phyloP scores from a whole-genome alignment of 2,797 vertebrate species.

The Neopelma chrysocephalum region DNA sequence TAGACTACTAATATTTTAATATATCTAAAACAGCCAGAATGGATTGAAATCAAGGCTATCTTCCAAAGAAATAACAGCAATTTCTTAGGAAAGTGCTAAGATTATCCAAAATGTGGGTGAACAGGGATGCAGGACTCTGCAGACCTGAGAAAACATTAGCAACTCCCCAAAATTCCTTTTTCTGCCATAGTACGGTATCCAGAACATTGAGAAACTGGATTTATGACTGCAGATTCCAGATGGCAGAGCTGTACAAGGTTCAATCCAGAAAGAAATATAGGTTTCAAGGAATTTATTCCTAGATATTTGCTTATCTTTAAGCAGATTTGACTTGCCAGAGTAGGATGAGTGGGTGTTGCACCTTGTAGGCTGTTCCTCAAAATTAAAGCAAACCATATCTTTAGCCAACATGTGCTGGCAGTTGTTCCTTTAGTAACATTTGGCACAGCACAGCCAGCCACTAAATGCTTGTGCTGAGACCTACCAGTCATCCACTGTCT shows the following conservation, averaged over 20 bases:
- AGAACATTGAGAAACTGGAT: not conserved
- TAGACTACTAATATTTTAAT: not conserved
- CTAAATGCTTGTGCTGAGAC: not conserved
- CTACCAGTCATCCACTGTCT: not conserved
- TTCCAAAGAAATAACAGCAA: not conserved
- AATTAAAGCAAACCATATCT: not conserved
- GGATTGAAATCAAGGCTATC: not conserved
- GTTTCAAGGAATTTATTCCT: not conserved
- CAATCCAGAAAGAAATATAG: not conserved
- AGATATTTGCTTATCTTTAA: not conserved
- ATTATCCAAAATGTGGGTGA: not conserved
- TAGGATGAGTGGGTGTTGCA: not conserved
- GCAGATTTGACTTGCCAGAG: not conserved
- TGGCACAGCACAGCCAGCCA: not conserved
- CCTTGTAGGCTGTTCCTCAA: not conserved
- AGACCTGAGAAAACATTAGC: not conserved
- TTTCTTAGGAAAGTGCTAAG: not conserved
- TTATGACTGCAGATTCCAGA: not conserved
- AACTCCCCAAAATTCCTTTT: not conserved
- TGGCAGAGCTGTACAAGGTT: not conserved
- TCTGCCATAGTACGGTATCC: not conserved
- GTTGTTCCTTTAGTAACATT: not conserved
- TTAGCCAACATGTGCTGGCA: not conserved
- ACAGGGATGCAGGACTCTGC: not conserved
- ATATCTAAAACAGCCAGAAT: not conserved